Conservation (phyloP, 2,113 vertebrate genomes). For the Zapus hudsonius region DNA sequence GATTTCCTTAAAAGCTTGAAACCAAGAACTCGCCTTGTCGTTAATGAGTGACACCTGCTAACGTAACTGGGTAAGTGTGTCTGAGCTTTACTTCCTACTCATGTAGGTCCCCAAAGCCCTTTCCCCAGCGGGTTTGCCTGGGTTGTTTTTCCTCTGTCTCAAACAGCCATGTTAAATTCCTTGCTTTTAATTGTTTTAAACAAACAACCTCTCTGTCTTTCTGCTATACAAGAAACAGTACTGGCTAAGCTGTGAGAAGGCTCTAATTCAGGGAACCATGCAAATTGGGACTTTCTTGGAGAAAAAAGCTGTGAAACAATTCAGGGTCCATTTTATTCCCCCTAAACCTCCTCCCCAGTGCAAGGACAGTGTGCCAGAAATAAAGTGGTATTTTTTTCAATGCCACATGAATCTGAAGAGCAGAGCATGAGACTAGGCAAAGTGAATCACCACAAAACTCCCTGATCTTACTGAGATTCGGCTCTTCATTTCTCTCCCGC, state of each 20-base stretch:
- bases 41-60: background rate
- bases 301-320: background rate
- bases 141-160: background rate
- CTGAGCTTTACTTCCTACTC: too few species aligned
- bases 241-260: background rate
- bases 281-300: background rate
- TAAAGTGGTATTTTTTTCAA: background rate
- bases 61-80: too few species aligned
- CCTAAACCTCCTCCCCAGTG: background rate
- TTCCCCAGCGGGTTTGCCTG: background rate
- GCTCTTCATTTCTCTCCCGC: too few species aligned
- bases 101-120: background rate
- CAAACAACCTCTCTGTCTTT: background rate
- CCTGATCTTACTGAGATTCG: background rate
- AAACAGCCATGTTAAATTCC: background rate
- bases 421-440: background rate
- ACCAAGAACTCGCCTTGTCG: background rate
- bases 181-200: background rate
- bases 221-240: background rate
- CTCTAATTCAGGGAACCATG: background rate
- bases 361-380: background rate
- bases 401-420: background rate
- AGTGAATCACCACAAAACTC: background rate
- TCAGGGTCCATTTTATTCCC: background rate
- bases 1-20: background rate